Base-by-base conservation (phyloP, 1,140 invertebrate species). In the Ceratoteleas bidentatus region DNA sequence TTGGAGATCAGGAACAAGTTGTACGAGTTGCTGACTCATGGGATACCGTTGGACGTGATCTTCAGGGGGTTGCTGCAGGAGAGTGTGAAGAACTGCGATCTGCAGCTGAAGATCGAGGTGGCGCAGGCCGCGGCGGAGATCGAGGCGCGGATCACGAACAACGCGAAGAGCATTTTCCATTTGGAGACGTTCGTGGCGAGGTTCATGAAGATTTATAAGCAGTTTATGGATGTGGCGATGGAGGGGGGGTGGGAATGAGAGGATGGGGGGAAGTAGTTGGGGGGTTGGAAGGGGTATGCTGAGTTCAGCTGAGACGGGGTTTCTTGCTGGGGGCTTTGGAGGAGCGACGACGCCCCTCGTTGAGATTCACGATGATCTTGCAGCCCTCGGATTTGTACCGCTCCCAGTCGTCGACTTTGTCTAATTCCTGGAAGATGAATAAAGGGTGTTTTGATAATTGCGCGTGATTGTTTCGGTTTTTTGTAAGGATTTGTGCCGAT, bases 121-220 rank as follows among this genome's bases (percentile, higher is more conserved):
- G 95, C 96, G 0, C 94, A 94, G 73, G 91, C 95, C 81, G 98
- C 98, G 9, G 96, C 98, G 0, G 93, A 94, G 58, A 98, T 96
- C 91, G 98, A 99, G 89, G 96, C 99, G 88, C 93, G 96, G 70
- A 95, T 99, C 93, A 94, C 96, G 83, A 92, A 95, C 50, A 98
- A 98, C 11, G 96, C 95, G 69, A 99, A 99, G 92, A 93, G 95
- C n/a, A 99, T 99, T 84, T 98, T 98, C 86, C 98, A 99, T 90
- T 92, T 99, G 40, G 98, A 99, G 92, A 97, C 98, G 13, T 99
- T 99, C 93, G 95, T 98, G 64, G 97, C 97, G 4, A 96, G 96
- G 82, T 99, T 99, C 90, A 99, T 99, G 98, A 94, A 94, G 16
- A 94, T 98, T 80, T 99, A 99, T 90, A 97, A 97, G 84, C 94